phyloP scores from a whole-genome alignment of 2,888 invertebrate species.

The Rhamnusium bicolor region DNA sequence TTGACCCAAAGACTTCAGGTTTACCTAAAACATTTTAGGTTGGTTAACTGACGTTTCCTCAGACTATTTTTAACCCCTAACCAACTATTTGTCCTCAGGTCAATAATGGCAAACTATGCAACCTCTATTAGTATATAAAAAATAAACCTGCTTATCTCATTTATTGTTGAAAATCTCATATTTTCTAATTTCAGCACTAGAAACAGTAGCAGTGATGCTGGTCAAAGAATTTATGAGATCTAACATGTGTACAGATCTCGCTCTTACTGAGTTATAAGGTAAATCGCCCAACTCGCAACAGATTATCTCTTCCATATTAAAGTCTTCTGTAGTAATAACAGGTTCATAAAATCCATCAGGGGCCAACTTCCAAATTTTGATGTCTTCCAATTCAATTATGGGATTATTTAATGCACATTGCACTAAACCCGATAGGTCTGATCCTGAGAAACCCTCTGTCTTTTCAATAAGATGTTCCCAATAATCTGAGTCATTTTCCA shows the following conservation, averaged over 20 bases:
- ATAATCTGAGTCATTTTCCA: constrained; percentile 49
- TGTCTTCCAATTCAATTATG: constrained; percentile 70
- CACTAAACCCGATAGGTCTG: constrained; percentile 73
- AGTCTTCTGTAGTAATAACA: constrained; percentile 44
- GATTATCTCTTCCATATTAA: constrained; percentile 42
- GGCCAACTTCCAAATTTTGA: constrained; percentile 66
- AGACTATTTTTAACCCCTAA: no score
- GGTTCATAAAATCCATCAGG: constrained; percentile 61
- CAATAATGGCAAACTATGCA: no score
- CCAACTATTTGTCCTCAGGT: no score
- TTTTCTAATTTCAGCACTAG: constrained; percentile 56
- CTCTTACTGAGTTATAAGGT: constrained; percentile 61
- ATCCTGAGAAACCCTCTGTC: constrained; percentile 74
- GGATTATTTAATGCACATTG: constrained; percentile 66
- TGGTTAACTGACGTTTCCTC: no score
- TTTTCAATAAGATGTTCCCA: constrained; percentile 62
- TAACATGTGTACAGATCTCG: constrained; percentile 56
- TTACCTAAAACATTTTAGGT: no score
- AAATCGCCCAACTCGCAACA: constrained; percentile 57
- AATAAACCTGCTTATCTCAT: neutral
- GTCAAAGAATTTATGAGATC: constrained; percentile 64
- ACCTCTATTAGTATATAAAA: no score
- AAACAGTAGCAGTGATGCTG: constrained; percentile 60
- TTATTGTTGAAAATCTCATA: constrained; percentile 54
- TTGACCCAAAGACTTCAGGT: no score